These are phyloP conservation scores for Nematopogon swammerdamellus DNA, from an alignment of 2,888 invertebrate species.

Conservation along the genomic window DNA sequence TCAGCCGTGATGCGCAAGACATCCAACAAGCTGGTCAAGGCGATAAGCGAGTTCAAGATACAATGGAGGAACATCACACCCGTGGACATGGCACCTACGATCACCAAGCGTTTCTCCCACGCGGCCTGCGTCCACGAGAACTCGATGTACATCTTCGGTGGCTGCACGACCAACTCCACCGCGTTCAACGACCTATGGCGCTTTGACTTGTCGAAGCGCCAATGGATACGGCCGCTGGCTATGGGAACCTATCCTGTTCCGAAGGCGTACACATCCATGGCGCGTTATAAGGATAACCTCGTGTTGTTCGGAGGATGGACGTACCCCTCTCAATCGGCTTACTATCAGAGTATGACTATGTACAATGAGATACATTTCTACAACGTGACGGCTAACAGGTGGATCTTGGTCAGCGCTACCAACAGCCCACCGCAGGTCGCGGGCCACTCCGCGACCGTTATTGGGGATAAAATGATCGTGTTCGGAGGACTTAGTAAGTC, in stretches of 20 bases:
- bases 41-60: conserved; percentile 72
- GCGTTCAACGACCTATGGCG: conserved; percentile 97
- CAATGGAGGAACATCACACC: conserved; percentile 67
- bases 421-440: conserved; percentile 82
- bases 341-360: conserved; percentile 81
- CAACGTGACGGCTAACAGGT: conserved; percentile 75
- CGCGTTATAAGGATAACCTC: conserved; percentile 79
- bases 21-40: conserved; percentile 70
- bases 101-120: conserved; percentile 90
- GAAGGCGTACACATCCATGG: conserved; percentile 92
- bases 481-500: conserved; percentile 70
- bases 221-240: conserved; percentile 81
- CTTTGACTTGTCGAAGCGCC: conserved; percentile 80
- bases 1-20: conserved; percentile 77
- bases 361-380: conserved; percentile 92
- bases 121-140: conserved; percentile 80
- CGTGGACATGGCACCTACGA: conserved; percentile 64
- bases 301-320: conserved; percentile 95
- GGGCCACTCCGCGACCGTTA: conserved; percentile 89
- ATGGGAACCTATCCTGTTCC: conserved; percentile 90
- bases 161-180: conserved; percentile 90
- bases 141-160: conserved; percentile 94
- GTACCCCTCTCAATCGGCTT: conserved; percentile 82
- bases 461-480: conserved; percentile 77
- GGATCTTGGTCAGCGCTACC: conserved; percentile 64